phyloP scores from a whole-genome alignment of 2,113 vertebrate genomes.

The Petrocephalus zakoni region DNA sequence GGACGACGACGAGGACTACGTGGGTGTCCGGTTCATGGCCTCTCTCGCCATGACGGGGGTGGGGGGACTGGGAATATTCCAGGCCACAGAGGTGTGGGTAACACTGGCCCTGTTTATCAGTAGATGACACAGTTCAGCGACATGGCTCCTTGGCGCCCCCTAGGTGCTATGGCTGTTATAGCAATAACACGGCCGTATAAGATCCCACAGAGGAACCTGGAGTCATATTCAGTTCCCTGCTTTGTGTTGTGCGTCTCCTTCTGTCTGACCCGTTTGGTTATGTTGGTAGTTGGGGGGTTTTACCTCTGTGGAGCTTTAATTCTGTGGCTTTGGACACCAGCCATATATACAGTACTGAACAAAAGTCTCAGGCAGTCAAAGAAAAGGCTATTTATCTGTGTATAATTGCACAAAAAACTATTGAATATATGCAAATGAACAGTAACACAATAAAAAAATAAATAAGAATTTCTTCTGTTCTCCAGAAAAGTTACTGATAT shows the following conservation, averaged over 20 bases:
- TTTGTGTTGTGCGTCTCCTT: background rate
- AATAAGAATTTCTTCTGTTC: background rate
- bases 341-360: background rate
- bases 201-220: background rate
- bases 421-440: background rate
- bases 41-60: background rate
- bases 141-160: background rate
- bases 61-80: background rate
- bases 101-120: background rate
- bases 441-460: background rate
- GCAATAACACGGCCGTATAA: background rate
- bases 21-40: constrained; percentile 45
- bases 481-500: background rate
- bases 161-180: background rate
- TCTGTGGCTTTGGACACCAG: background rate
- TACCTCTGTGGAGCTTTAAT: background rate
- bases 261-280: background rate
- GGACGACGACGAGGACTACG: constrained; percentile 59
- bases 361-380: background rate
- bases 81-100: background rate
- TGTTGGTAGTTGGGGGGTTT: background rate
- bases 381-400: background rate
- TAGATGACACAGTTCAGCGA: background rate
- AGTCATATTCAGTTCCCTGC: background rate
- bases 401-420: background rate